Evolutionary conservation across 2,113 vertebrate species (phyloP).

Genomic region (Mobula hypostoma): DNA sequence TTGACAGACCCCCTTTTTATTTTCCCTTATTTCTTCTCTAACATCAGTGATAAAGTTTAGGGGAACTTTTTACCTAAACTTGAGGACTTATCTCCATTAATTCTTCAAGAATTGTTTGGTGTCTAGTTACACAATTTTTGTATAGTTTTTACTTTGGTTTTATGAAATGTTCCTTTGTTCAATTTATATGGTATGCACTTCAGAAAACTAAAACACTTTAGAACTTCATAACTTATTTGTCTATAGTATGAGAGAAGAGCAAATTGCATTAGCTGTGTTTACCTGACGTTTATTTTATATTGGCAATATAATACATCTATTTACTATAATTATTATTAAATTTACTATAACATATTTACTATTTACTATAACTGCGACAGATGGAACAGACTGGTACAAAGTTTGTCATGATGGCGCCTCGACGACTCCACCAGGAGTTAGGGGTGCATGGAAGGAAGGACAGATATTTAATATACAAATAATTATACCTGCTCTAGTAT

Average conservation of each 20-base stretch:
- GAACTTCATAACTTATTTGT: not conserved
- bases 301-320: not conserved
- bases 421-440: no score
- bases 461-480: no score
- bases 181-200: not conserved
- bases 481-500: no score
- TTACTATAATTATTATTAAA: no score
- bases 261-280: not conserved
- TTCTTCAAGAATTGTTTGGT: not conserved
- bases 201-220: not conserved
- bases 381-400: no score
- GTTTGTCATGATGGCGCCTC: no score
- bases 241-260: not conserved
- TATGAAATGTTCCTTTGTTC: not conserved
- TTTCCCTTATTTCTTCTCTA: not conserved
- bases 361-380: no score
- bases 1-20: not conserved
- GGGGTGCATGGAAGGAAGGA: no score
- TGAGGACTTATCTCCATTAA: not conserved
- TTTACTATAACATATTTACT: no score
- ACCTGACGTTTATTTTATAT: not conserved
- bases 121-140: not conserved
- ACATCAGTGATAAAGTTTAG: not conserved
- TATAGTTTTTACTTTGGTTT: not conserved
- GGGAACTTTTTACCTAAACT: not conserved